Evolutionary conservation across 2,797 vertebrate genomes (phyloP), one percentile per base, ranked within the genome.

Genomic region (Mastacembelus armatus): DNA sequence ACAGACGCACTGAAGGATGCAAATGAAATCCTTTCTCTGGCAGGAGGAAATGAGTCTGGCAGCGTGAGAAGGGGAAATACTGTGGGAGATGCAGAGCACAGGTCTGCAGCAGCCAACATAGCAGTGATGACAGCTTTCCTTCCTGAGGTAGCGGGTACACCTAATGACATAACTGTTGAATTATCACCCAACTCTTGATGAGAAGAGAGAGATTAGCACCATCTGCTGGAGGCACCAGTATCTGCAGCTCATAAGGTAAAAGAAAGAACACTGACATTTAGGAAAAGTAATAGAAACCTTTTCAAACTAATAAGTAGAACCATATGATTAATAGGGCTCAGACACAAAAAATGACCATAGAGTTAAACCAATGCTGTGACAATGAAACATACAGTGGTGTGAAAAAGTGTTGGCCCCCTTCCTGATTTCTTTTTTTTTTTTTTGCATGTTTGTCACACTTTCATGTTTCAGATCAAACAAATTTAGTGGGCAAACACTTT

Each of bases 121-220:
- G 22, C n/a, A 35, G 7, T 32, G 61, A 6, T 71, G 78, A 72
- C 78, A 67, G 71, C 42, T 73, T 30, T 63, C 47, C 44, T 54
- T 40, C 35, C 70, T 49, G 61, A 79, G 66, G 65, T 50, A 29
- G 55, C 48, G 33, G 77, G 32, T 47, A 42, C 74, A 81, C 72
- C 76, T 80, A 68, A 78, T 70, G 76, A 71, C 79, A 80, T 74
- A 86, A 74, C 65, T 85, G 77, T 66, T 68, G 60, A 76, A 69
- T 81, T 58, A 56, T 65, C 73, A 48, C 59, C 22, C 56, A 61
- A 68, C 66, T 77, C 60, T 18, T 54, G 42, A 36, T 48, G 47
- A 59, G 27, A 16, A 22, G 38, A 61, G 50, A 30, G 27, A 33
- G 52, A 66, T 38, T 32, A 80, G 77, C 86, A 0, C 83, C 88